Evolutionary conservation across 2,797 vertebrate species (phyloP), one percentile per base, ranked within the genome.

Genomic region (Melanotaenia boesemani): DNA sequence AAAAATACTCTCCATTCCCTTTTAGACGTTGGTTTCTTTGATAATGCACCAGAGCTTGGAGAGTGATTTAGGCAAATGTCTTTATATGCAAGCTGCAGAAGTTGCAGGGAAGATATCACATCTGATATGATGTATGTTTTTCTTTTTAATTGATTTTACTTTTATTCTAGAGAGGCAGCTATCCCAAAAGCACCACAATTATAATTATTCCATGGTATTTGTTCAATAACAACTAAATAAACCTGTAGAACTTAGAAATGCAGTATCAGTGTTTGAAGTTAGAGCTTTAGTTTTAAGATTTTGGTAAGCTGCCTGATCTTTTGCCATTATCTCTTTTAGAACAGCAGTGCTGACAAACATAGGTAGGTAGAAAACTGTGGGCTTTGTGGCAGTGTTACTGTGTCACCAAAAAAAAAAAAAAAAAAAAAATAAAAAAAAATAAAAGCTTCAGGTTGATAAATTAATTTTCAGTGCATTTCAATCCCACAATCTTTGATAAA

Each of bases 361-460:
- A 37, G 39, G 36, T 26, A 28, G 32, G 73, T 37, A 77, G 62
- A 70, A 65, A 30, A 63, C 15, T 67, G 58, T 65, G 75, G 74
- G 76, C 72, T 75, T 63, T 78, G 75, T 88, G 89, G 89, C 84
- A 90, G 88, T 92, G 84, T 74, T 82, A 71, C 73, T 77, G 81
- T 68, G 41, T 84, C 48, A 41, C 39, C 66, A 34, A 66, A 59
- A 66, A 64, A 32, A 1, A 22, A 28, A 63, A 59, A 69, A 74
- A 60, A 50, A 76, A 63, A 61, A 66, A 59, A 66, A 64, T 32
- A 1, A 22, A 28, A 63, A 59, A 69, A 74, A 60, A 50, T 76
- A 63, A 61, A 70, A 26, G 44, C 70, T 71, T 58, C 50, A 52
- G 28, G 28, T 32, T 66, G 54, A 76, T 57, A 13, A 56, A 55